Percentiles rank a stretch among this genome's conserved stretches.
These are phyloP conservation scores for Apodemia mormo DNA, from an alignment of 2,888 invertebrate genomes.

Conservation along the genomic window DNA sequence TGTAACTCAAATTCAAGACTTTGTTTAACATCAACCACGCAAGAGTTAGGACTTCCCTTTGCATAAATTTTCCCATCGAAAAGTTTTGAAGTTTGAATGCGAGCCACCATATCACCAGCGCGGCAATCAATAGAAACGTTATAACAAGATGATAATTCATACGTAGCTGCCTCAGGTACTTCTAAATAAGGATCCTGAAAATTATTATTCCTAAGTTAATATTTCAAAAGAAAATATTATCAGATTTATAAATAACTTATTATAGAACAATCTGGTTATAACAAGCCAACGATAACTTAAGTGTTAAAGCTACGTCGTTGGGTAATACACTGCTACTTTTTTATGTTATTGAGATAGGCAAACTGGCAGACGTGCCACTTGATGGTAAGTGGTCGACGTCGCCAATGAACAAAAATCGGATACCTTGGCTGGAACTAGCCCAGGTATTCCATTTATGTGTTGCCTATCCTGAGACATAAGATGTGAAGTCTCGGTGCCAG, in stretches of 20 bases:
- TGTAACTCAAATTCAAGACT: constrained; percentile 94
- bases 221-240: neutral
- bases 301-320: too few relatives aligned
- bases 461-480: too few relatives aligned
- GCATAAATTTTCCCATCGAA: constrained; percentile 98
- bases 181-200: constrained; percentile 92
- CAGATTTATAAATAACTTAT: too few relatives aligned
- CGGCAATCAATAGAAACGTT: constrained; percentile 96
- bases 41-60: constrained; percentile 95
- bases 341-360: too few relatives aligned
- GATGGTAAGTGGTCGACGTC: too few relatives aligned
- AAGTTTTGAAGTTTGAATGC: constrained; percentile 94
- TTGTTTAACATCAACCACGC: constrained; percentile 93
- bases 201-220: neutral
- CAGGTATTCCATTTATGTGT: too few relatives aligned
- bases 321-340: too few relatives aligned
- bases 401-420: too few relatives aligned
- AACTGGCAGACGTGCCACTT: too few relatives aligned
- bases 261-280: neutral
- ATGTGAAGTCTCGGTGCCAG: too few relatives aligned
- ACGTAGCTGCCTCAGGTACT: constrained; percentile 94
- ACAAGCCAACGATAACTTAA: too few relatives aligned
- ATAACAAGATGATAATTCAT: constrained; percentile 96
- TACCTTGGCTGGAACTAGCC: too few relatives aligned
- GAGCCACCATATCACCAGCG: constrained; percentile 95